These are phyloP conservation scores for Adelphocoris suturalis DNA, from an alignment of 2,888 invertebrate species.

Conservation along the genomic window DNA sequence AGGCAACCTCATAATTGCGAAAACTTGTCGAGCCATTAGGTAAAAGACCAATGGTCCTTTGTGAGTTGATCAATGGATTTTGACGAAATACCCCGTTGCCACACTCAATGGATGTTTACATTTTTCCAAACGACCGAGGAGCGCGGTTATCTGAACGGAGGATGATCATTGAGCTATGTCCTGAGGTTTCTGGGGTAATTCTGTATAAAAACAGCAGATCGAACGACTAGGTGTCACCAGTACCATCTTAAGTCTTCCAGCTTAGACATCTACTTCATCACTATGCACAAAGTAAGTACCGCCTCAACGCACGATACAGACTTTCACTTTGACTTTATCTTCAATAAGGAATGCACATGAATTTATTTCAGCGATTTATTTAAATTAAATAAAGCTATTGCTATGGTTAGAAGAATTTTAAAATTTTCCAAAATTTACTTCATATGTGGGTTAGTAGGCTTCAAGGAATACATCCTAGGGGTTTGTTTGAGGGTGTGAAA, in stretches of 20 bases:
- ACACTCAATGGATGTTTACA: not conserved
- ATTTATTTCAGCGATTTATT: too few species aligned
- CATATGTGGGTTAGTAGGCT: too few species aligned
- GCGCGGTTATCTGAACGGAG: slow-evolving; percentile 36
- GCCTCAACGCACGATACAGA: too few species aligned
- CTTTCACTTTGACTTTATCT: too few species aligned
- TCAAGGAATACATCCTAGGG: too few species aligned
- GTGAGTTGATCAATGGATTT: slow-evolving; percentile 23
- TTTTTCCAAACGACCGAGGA: slow-evolving; percentile 9
- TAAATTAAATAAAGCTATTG: too few species aligned
- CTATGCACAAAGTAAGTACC: slow-evolving; percentile 9
- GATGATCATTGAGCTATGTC: slow-evolving; percentile 45
- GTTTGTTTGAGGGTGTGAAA: too few species aligned
- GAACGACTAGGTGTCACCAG: not conserved
- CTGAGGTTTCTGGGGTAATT: slow-evolving; percentile 35
- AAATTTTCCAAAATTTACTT: too few species aligned
- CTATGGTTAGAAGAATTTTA: too few species aligned
- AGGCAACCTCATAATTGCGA: not conserved
- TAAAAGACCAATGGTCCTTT: not conserved
- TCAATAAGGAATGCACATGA: too few species aligned
- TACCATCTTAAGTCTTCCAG: not conserved
- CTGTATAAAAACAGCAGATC: slow-evolving; percentile 17
- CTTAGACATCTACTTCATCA: not conserved
- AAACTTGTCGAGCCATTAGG: not conserved
- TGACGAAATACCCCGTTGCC: slow-evolving; percentile 15